Base-by-base conservation (phyloP, 2,113 vertebrate genomes). In the Aegotheles bennettii region DNA sequence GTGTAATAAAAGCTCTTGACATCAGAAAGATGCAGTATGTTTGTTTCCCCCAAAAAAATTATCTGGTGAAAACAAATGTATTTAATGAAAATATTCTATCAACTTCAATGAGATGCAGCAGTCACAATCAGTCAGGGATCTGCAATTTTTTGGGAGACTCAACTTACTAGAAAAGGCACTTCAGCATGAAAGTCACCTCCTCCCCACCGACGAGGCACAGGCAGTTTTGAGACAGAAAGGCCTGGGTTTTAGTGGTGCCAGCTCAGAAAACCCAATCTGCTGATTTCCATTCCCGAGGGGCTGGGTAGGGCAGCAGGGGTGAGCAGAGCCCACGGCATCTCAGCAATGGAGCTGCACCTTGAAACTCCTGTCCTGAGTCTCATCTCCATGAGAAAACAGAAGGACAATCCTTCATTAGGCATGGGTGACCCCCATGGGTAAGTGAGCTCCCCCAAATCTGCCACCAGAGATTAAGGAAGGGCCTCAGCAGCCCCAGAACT, bases 251-350 rank as follows among this genome's bases (percentile, higher is more conserved):
- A 35, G 16, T 0, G 1, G 16, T 23, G 16, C 21, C 29, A 19
- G 57, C 59, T 31, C 50, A 53, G 60, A 74, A 67, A 67, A 3
- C 40, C 53, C 12, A 38, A 21, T 9, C 28, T 50, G 20, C 6
- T 24, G 40, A 28, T 12, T 15, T 14, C 47, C 0, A 0, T 12
- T 65, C 40, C 40, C 1, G 6, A 40, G 1, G 3, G 29, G 16
- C 36, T 61, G 36, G 13, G 18, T 20, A 9, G 6, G 7, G 8
- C 28, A 15, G 47, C 40, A 63, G 35, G 17, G 38, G 35, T 2
- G 1, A 61, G 14, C 24, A 23, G 35, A 31, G 26, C 2, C 36
- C 18, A 26, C 17, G 6, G 2, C 18, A 7, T 5, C 60, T 28
- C 50, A 17, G 69, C 35, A 24, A 11, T 1, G 9, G 29, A 13